A percentile compares a stretch with the other conserved stretches of the same genome.
Evolutionary conservation across 2,888 invertebrate species (phyloP).

Genomic region (Antheraea yamamai): DNA sequence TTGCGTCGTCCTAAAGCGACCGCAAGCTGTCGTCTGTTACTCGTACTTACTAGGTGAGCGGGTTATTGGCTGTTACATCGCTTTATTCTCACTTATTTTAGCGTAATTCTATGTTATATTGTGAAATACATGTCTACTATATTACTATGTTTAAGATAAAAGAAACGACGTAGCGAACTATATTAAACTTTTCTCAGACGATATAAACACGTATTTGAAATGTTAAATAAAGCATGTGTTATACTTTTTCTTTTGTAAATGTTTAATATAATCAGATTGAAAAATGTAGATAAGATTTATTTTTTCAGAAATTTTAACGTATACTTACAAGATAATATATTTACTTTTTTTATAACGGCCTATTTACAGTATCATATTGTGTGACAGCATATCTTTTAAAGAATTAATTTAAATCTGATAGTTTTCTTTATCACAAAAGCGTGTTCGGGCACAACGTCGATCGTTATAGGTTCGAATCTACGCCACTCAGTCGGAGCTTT

Average conservation of each 20-base stretch:
- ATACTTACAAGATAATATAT: neutral
- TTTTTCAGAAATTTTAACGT: neutral
- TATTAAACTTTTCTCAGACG: slow-evolving; percentile 1
- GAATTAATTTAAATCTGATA: too few relatives aligned
- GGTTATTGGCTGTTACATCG: slow-evolving; percentile 12
- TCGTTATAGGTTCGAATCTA: too few relatives aligned
- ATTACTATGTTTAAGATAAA: neutral
- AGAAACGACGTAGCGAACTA: neutral
- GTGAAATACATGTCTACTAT: neutral
- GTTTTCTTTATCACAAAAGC: too few relatives aligned
- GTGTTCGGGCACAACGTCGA: too few relatives aligned
- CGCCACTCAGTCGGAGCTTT: too few relatives aligned
- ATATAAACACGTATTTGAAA: neutral
- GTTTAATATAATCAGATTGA: neutral
- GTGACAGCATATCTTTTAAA: too few relatives aligned
- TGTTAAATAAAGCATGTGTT: neutral
- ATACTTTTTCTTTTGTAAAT: neutral
- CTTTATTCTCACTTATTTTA: slow-evolving; percentile 11
- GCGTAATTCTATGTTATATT: neutral
- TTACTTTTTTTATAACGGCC: neutral
- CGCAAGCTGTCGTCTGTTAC: slow-evolving; percentile 1
- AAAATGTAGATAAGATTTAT: neutral
- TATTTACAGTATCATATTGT: too few relatives aligned
- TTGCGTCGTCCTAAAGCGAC: neutral
- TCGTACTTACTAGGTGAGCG: neutral